These are phyloP conservation scores for Miltochrista miniata DNA, from an alignment of 2,888 invertebrate genomes.

Conservation along the genomic window DNA sequence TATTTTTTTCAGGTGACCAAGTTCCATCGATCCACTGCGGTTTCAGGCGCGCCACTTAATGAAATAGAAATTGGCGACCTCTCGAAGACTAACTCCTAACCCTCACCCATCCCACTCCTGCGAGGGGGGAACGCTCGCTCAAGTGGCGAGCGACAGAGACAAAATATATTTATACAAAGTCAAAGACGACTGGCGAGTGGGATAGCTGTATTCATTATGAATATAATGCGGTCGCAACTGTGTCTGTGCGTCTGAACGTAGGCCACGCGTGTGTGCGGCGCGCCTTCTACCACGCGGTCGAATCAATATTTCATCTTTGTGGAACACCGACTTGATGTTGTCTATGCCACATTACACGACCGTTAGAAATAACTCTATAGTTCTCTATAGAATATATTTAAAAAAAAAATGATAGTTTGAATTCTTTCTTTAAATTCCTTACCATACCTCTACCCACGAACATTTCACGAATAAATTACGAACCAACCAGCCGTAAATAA, in stretches of 20 bases:
- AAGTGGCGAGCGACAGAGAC: conserved; percentile 71
- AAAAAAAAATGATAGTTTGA: not conserved
- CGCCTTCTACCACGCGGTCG: conserved; percentile 64
- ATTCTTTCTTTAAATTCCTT: conserved; percentile 7
- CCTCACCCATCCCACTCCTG: conserved; percentile 71
- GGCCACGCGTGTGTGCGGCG: conserved; percentile 61
- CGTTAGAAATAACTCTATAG: conserved; percentile 2
- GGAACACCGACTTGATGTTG: conserved; percentile 46
- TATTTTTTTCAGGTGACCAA: conserved; percentile 66
- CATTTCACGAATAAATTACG: conserved; percentile 36
- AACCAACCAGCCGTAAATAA: conserved; percentile 41
- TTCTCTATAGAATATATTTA: conserved; percentile 17
- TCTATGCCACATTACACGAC: conserved; percentile 18
- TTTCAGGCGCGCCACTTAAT: conserved; percentile 78
- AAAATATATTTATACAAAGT: conserved; percentile 83
- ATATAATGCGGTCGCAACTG: conserved; percentile 80
- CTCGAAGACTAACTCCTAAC: conserved; percentile 80
- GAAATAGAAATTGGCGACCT: conserved; percentile 83
- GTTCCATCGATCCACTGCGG: conserved; percentile 75
- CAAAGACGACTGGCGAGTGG: conserved; percentile 81
- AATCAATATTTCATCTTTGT: conserved; percentile 82
- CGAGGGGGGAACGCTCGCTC: conserved; percentile 61
- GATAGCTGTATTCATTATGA: conserved; percentile 84
- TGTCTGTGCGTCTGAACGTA: conserved; percentile 75
- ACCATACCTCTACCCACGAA: conserved; percentile 14